Evolutionary conservation across 2,888 invertebrate species (phyloP).

Genomic region (Scelioninae gen. 2): DNA sequence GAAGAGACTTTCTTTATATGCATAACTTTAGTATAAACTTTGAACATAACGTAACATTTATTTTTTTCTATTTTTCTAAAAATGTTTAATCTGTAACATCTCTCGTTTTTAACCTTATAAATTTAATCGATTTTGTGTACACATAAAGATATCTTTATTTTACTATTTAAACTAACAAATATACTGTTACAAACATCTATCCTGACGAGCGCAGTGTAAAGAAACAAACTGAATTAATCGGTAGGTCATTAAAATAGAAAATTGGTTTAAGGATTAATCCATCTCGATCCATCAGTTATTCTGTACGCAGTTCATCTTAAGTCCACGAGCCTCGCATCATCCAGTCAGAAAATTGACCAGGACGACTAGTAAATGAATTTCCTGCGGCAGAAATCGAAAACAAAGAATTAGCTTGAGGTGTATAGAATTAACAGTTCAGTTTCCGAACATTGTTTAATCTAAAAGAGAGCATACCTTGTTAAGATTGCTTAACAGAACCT

Average conservation of each 20-base stretch:
- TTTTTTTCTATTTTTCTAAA: constrained; percentile 2
- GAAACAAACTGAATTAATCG: constrained; percentile 17
- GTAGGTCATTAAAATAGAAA: constrained; percentile 23
- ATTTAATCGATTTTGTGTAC: constrained; percentile 7
- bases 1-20: no score
- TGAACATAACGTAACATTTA: no score
- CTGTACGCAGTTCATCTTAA: constrained; percentile 32
- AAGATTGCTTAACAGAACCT: neutral
- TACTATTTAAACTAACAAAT: constrained; percentile 5
- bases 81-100: neutral
- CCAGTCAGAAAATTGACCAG: constrained; percentile 46
- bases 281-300: constrained; percentile 30
- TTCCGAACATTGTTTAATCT: neutral
- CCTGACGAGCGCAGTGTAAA: constrained; percentile 3
- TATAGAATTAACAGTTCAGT: constrained; percentile 13
- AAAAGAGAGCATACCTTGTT: neutral
- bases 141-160: constrained; percentile 33
- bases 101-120: neutral
- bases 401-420: constrained; percentile 29
- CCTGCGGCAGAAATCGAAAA: constrained; percentile 45
- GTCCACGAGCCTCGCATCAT: constrained; percentile 45
- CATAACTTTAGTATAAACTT: no score
- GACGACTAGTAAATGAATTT: constrained; percentile 44
- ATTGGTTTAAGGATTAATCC: constrained; percentile 23
- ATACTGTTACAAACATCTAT: constrained; percentile 25